Percentiles rank a stretch among this genome's conserved stretches.
Conservation (phyloP, 2,113 vertebrate genomes). For the Clarias batrachus region DNA sequence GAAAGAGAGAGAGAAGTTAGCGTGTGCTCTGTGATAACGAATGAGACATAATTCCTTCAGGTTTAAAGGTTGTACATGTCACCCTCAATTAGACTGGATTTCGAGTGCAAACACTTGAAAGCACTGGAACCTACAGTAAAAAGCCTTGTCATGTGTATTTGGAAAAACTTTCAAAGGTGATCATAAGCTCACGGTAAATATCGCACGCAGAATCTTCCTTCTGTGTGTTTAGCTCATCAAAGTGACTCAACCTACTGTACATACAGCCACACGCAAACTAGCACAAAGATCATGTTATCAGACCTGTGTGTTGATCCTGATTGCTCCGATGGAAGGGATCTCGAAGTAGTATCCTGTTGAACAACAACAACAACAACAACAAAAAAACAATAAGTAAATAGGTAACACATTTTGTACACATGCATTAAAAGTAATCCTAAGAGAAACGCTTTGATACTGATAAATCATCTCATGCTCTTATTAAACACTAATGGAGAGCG, state of each 20-base stretch:
- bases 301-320: constrained; percentile 98
- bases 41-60: constrained; percentile 2
- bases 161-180: constrained; percentile 12
- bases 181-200: constrained; percentile 42
- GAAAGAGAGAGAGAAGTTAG: not conserved
- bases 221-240: not conserved
- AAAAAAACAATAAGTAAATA: constrained; percentile 38
- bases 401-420: no score
- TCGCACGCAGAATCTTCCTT: constrained; percentile 32
- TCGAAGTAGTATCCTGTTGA: constrained; percentile 97
- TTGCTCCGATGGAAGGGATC: constrained; percentile 96
- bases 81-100: constrained; percentile 35
- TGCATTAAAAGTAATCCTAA: no score
- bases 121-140: constrained; percentile 19
- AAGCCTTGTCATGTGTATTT: constrained; percentile 9
- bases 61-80: not conserved
- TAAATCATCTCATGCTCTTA: no score
- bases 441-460: no score
- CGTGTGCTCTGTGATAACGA: constrained; percentile 24
- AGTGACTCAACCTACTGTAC: not conserved
- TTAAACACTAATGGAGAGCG: no score
- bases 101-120: constrained; percentile 14
- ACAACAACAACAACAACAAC: constrained; percentile 36
- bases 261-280: not conserved
- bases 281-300: not conserved